Evolutionary conservation across 2,888 invertebrate species (phyloP).

Genomic region (Pyrgus malvae): DNA sequence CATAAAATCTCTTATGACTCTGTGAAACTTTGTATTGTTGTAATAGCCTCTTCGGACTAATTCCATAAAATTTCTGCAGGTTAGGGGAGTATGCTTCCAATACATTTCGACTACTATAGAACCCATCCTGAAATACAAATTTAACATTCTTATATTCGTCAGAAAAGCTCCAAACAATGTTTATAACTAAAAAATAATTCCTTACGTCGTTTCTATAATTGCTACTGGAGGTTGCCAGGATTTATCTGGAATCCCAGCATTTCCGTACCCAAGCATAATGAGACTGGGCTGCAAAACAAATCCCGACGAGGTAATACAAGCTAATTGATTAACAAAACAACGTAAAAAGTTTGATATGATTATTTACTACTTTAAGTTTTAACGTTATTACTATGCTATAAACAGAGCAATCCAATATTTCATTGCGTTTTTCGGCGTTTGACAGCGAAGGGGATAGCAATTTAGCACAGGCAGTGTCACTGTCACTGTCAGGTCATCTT

Average conservation of each 20-base stretch:
- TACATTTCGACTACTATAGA: slow-evolving; percentile 95
- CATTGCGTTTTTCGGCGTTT: too few relatives aligned
- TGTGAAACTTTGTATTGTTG: slow-evolving; percentile 97
- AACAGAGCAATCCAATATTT: too few relatives aligned
- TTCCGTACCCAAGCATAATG: slow-evolving; percentile 75
- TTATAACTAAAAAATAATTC: background rate
- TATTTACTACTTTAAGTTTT: too few relatives aligned
- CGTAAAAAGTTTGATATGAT: too few relatives aligned
- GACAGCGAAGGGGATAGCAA: too few relatives aligned
- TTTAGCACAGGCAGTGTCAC: too few relatives aligned
- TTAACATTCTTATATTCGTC: background rate
- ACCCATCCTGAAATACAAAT: slow-evolving; percentile 88
- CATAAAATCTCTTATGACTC: slow-evolving; percentile 97
- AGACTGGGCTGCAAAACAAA: too few relatives aligned
- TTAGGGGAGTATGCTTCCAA: slow-evolving; percentile 99
- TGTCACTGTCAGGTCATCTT: too few relatives aligned
- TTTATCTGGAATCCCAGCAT: slow-evolving; percentile 91
- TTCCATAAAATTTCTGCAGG: slow-evolving; percentile 98
- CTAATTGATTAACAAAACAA: too few relatives aligned
- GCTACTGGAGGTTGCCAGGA: slow-evolving; percentile 94
- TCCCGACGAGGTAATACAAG: too few relatives aligned
- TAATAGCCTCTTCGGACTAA: slow-evolving; percentile 96
- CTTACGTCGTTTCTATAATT: slow-evolving; percentile 91
- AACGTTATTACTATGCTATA: too few relatives aligned
- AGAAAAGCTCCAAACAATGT: too few relatives aligned